Conservation (phyloP, 2,888 invertebrate species). For the Osedax frankpressi region DNA sequence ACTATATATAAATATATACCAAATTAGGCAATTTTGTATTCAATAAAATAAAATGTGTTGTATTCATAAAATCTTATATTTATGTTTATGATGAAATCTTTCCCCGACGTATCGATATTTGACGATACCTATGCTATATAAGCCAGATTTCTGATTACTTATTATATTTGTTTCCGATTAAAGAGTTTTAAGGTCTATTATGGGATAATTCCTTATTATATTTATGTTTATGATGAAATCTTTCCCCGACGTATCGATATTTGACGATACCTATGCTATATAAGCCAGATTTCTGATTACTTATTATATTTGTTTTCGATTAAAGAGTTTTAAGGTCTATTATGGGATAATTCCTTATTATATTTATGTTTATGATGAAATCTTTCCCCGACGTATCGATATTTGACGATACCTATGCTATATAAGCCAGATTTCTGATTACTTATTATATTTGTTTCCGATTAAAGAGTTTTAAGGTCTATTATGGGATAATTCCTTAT, state of each 20-base stretch:
- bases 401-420: background rate
- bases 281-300: background rate
- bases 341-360: no score
- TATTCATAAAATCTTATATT: background rate
- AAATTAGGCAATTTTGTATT: no score
- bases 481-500: no score
- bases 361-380: background rate
- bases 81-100: background rate
- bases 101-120: background rate
- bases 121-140: background rate
- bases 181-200: no score
- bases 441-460: no score
- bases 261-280: background rate
- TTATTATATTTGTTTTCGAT: no score
- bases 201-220: background rate
- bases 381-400: background rate
- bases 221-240: background rate
- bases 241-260: background rate
- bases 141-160: background rate
- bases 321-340: no score
- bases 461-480: no score
- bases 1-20: no score
- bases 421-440: background rate
- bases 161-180: background rate
- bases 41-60: no score